Evolutionary conservation across 2,888 invertebrate species (phyloP).

Genomic region (Eremobia ochroleuca): DNA sequence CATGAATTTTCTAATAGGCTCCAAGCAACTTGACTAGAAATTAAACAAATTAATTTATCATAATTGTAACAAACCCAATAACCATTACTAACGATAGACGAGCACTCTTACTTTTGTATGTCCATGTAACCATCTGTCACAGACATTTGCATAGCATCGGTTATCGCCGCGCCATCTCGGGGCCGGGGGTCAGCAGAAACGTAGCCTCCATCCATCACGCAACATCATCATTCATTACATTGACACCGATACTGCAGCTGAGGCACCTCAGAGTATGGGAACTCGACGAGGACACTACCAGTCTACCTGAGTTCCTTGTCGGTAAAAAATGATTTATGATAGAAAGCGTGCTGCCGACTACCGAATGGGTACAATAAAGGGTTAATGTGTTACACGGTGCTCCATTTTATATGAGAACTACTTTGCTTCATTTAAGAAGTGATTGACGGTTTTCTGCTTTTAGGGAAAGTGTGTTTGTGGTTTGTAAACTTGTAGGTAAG

Average conservation of each 20-base stretch:
- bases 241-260: conserved; percentile 41
- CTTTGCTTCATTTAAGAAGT: conserved; percentile 5
- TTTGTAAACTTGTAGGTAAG: not conserved
- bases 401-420: conserved; percentile 5
- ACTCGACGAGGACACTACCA: conserved; percentile 26
- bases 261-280: conserved; percentile 29
- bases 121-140: conserved; percentile 3
- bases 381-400: conserved; percentile 26
- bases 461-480: not conserved
- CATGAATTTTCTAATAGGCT: not conserved
- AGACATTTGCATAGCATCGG: conserved; percentile 33
- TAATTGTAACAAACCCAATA: conserved; percentile 22
- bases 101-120: conserved; percentile 28
- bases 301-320: conserved; percentile 53
- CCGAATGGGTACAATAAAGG: conserved; percentile 38
- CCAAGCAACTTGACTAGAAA: not conserved
- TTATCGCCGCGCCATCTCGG: conserved; percentile 19
- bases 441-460: not conserved
- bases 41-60: conserved; percentile 23
- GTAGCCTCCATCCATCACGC: conserved; percentile 53
- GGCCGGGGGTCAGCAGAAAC: conserved; percentile 46
- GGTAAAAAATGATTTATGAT: conserved; percentile 27
- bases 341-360: conserved; percentile 26
- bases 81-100: not conserved
- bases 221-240: conserved; percentile 51